These are phyloP conservation scores for Polypedilum pembai DNA, from an alignment of 1,140 invertebrate genomes.

Conservation along the genomic window DNA sequence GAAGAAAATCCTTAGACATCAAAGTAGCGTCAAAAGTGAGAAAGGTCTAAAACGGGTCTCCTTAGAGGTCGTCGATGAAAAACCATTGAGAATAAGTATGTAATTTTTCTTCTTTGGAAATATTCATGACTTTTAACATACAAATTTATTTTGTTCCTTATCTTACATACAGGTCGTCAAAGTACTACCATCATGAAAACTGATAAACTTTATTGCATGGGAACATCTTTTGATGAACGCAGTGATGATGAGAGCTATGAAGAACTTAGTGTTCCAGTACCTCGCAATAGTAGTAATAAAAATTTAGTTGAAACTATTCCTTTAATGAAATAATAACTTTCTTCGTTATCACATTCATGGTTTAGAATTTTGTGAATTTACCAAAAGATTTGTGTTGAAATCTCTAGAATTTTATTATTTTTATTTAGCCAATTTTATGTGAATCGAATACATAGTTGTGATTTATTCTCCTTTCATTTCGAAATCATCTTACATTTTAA, in stretches of 20 bases:
- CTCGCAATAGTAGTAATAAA: conserved; percentile 1
- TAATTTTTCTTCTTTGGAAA: background rate
- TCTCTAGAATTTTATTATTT: too few relatives aligned
- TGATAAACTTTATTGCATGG: background rate
- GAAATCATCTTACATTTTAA: too few relatives aligned
- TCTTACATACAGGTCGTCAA: background rate
- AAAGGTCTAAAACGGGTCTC: background rate
- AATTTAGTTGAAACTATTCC: conserved; percentile 11
- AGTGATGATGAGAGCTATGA: background rate
- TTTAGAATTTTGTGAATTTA: too few relatives aligned
- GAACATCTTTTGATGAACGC: background rate
- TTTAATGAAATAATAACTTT: background rate
- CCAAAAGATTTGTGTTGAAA: too few relatives aligned
- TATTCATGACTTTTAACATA: background rate
- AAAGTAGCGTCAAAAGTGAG: conserved; percentile 4
- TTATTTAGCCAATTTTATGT: too few relatives aligned
- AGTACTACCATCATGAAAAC: background rate
- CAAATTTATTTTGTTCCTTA: background rate
- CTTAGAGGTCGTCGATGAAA: background rate
- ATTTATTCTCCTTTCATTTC: too few relatives aligned
- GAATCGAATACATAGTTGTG: too few relatives aligned
- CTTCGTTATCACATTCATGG: background rate
- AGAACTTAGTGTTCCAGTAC: background rate
- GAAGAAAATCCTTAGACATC: conserved; percentile 22
- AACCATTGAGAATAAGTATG: background rate